Conservation (phyloP, 92 coral and sea anemone genomes). For the Scolanthus callimorphus region DNA sequence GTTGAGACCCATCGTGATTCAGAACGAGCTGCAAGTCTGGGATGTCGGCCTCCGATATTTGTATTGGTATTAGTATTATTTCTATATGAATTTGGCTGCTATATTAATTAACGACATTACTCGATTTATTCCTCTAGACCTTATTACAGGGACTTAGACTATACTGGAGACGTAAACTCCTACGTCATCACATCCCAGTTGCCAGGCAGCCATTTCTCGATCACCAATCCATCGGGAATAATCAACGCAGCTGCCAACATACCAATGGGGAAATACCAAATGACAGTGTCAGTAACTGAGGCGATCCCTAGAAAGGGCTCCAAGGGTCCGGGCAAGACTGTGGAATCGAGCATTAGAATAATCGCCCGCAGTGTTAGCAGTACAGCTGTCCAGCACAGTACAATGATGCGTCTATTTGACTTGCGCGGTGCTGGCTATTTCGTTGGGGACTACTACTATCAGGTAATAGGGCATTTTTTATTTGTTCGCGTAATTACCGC, state of each 20-base stretch:
- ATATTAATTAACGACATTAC: too few species aligned
- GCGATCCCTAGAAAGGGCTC: slow-evolving; percentile 17
- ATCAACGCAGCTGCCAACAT: slow-evolving; percentile 48
- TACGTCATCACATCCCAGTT: slow-evolving; percentile 48
- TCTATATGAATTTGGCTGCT: too few species aligned
- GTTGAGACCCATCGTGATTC: too few species aligned
- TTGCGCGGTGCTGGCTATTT: slow-evolving; percentile 45
- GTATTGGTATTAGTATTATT: too few species aligned
- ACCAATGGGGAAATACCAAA: slow-evolving; percentile 43
- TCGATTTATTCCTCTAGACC: too few species aligned
- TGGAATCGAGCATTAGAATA: slow-evolving; percentile 44
- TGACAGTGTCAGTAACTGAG: slow-evolving; percentile 59
- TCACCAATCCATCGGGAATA: slow-evolving; percentile 61
- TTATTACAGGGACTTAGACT: slow-evolving; percentile 77
- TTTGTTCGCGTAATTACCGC: too few species aligned
- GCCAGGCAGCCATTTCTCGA: slow-evolving; percentile 53
- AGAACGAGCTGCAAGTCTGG: too few species aligned
- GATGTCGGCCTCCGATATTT: too few species aligned
- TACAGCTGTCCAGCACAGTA: slow-evolving; percentile 57
- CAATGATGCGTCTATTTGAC: slow-evolving; percentile 64
- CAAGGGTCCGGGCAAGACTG: slow-evolving; percentile 44
- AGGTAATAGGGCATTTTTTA: too few species aligned
- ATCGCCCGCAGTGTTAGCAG: slow-evolving; percentile 53
- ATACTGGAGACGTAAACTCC: slow-evolving; percentile 56
- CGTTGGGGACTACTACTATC: slow-evolving; percentile 58